A percentile compares a stretch with the other conserved stretches of the same genome.
phyloP scores from a whole-genome alignment of 1,140 invertebrate species.

The Monochamus saltuarius region DNA sequence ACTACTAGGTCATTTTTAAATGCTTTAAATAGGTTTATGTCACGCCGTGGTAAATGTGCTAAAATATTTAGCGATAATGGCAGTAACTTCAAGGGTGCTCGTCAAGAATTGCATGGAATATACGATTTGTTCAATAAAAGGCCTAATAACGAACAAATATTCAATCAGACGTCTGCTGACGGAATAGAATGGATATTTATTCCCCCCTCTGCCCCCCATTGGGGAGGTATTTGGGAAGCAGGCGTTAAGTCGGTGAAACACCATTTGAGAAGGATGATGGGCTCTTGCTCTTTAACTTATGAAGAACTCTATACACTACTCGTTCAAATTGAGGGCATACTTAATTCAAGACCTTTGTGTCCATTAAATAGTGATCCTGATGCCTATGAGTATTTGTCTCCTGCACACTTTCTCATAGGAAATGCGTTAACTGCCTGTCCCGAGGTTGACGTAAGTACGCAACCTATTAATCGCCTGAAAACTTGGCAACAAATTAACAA shows the following conservation, averaged over 20 bases:
- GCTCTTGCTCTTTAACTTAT: constrained; percentile 32
- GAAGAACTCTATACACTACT: constrained; percentile 39
- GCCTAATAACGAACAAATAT: too few species aligned
- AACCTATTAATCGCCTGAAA: constrained; percentile 15
- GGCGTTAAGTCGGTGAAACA: constrained; percentile 42
- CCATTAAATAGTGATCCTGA: constrained; percentile 29
- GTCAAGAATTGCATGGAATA: constrained; percentile 17
- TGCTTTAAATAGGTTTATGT: constrained; percentile 40
- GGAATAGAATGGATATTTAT: constrained; percentile 28
- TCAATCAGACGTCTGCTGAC: background rate
- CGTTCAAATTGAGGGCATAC: constrained; percentile 38
- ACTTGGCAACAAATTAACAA: constrained; percentile 35
- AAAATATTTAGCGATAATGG: constrained; percentile 33
- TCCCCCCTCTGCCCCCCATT: constrained; percentile 36
- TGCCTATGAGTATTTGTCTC: constrained; percentile 29
- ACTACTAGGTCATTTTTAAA: constrained; percentile 32
- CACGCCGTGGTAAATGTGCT: constrained; percentile 34
- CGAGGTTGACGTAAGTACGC: constrained; percentile 14
- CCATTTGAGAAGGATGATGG: constrained; percentile 36
- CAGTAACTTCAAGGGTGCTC: constrained; percentile 22
- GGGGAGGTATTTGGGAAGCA: constrained; percentile 47
- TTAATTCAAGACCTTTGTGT: constrained; percentile 42
- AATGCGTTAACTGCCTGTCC: constrained; percentile 26
- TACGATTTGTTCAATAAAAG: constrained; percentile 5
- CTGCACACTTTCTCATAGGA: constrained; percentile 41